Evolutionary conservation across 2,888 invertebrate species (phyloP).

Genomic region (Agrochola circellaris): DNA sequence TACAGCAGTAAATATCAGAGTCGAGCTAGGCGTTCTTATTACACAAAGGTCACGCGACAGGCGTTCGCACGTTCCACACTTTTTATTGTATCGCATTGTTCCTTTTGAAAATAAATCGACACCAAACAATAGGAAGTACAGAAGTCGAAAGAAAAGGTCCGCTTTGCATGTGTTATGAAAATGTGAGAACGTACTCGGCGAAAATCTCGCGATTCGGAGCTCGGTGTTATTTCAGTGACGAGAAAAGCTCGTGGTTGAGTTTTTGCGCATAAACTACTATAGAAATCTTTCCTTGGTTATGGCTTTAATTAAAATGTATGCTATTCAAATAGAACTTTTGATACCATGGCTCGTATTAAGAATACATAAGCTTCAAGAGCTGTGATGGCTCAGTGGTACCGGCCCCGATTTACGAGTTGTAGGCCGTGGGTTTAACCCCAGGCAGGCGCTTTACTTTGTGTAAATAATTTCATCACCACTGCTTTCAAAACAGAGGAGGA

Average conservation of each 20-base stretch:
- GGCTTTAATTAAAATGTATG: neutral
- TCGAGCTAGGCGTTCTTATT: conserved; percentile 54
- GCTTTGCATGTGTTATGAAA: conserved; percentile 42
- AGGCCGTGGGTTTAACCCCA: no score
- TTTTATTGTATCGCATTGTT: conserved; percentile 72
- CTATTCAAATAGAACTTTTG: neutral
- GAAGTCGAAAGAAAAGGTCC: conserved; percentile 26
- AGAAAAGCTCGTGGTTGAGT: neutral
- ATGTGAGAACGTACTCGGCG: neutral
- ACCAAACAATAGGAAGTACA: conserved; percentile 38
- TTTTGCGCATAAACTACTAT: neutral
- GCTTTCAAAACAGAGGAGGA: no score
- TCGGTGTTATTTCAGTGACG: conserved; percentile 10
- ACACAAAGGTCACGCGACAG: conserved; percentile 70
- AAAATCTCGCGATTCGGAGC: neutral
- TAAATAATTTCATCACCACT: no score
- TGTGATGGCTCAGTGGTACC: no score
- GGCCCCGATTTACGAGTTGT: no score
- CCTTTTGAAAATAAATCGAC: conserved; percentile 70
- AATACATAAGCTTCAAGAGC: no score
- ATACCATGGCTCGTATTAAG: no score
- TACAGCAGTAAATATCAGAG: conserved; percentile 57
- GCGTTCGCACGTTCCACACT: conserved; percentile 64
- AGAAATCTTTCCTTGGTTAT: no score
- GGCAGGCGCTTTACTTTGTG: no score